These are phyloP conservation scores for Megaptera novaeangliae DNA, from an alignment of 2,113 vertebrate genomes.

Conservation along the genomic window DNA sequence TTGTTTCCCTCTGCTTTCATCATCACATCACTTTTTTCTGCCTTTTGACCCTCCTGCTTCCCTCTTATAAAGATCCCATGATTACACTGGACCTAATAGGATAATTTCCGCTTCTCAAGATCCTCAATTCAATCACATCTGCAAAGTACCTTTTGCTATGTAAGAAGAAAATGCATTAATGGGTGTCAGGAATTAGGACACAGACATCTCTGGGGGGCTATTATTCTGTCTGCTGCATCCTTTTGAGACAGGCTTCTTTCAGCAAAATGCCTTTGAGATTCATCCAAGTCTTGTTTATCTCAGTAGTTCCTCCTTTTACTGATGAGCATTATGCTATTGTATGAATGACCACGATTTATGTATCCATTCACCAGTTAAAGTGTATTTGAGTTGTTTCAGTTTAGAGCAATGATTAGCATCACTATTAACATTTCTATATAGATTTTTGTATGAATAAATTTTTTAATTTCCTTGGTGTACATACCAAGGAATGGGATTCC, in stretches of 20 bases:
- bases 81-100: no score
- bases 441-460: not conserved
- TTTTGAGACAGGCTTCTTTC: not conserved
- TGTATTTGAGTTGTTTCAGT: not conserved
- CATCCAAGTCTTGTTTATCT: not conserved
- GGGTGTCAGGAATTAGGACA: no score
- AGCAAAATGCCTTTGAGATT: not conserved
- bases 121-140: no score
- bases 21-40: not conserved
- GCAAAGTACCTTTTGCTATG: no score
- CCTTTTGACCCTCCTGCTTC: not conserved
- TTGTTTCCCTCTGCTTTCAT: not conserved
- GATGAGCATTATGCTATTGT: not conserved
- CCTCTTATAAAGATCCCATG: no score
- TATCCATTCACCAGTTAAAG: not conserved
- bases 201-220: no score
- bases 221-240: not conserved
- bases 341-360: not conserved
- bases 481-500: not conserved
- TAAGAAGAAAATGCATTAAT: no score
- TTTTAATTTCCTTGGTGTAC: not conserved
- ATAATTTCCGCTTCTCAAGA: no score
- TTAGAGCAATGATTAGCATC: not conserved
- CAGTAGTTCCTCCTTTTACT: not conserved
- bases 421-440: not conserved